These are phyloP conservation scores for Silurus lanzhouensis DNA, from an alignment of 2,797 vertebrate genomes.

Conservation along the genomic window DNA sequence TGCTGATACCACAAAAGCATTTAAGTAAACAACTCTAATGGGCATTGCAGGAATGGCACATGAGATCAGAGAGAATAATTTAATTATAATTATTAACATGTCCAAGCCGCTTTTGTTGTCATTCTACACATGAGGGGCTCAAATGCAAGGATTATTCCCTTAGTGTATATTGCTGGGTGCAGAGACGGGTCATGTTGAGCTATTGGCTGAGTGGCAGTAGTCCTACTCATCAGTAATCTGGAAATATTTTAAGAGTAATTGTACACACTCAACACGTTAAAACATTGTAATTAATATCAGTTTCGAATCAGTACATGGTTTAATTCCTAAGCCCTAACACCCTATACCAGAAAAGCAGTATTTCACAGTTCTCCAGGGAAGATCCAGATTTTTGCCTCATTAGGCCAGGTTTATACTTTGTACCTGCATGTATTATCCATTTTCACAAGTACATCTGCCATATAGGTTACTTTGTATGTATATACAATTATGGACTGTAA, in stretches of 20 bases:
- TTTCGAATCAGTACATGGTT: background rate
- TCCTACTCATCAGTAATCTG: conserved; percentile 33
- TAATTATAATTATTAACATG: conserved; percentile 13
- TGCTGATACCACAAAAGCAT: conserved; percentile 16
- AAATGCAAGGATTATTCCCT: background rate
- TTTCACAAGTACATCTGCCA: background rate
- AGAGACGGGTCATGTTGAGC: conserved; percentile 24
- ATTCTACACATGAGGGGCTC: background rate
- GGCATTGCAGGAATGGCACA: background rate
- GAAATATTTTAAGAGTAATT: background rate
- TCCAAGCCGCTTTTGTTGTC: background rate
- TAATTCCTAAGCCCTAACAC: background rate
- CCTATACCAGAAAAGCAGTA: background rate
- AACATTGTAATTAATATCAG: conserved; percentile 6
- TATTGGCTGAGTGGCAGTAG: background rate
- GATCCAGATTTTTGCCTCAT: background rate
- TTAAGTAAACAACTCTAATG: conserved; percentile 10
- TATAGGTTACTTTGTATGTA: background rate
- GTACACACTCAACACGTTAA: background rate
- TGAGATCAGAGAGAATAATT: background rate
- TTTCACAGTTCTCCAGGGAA: background rate
- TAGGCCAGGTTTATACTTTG: background rate
- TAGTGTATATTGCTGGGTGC: background rate
- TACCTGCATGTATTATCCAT: background rate
- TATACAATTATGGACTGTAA: background rate